Evolutionary conservation across 2,888 invertebrate species (phyloP).

Genomic region (Physocephala rufipes): DNA sequence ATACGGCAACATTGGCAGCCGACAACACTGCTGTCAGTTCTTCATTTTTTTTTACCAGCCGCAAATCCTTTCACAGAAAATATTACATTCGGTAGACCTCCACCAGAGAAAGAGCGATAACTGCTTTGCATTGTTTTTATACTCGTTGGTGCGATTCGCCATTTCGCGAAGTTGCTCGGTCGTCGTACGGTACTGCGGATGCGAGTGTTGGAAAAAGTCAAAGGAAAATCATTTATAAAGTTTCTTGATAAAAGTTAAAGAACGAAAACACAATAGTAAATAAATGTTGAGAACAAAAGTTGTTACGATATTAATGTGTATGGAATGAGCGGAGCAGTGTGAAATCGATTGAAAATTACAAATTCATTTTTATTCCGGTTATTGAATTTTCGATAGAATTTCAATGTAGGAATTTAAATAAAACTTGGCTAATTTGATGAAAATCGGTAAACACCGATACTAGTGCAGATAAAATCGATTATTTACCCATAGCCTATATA

Average conservation of each 20-base stretch:
- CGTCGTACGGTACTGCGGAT: constrained; percentile 42
- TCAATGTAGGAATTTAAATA: neutral
- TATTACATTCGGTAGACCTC: too few species aligned
- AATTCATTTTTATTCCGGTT: neutral
- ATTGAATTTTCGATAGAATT: neutral
- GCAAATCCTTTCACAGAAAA: too few species aligned
- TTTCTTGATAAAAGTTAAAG: constrained; percentile 30
- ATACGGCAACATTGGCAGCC: too few species aligned
- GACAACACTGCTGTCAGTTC: too few species aligned
- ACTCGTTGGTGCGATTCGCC: constrained; percentile 43
- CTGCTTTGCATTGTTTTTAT: too few species aligned
- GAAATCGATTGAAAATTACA: too few species aligned
- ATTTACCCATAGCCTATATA: too few species aligned
- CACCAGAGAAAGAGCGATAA: too few species aligned
- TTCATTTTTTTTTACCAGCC: too few species aligned
- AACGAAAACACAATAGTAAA: constrained; percentile 10
- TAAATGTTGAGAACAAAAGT: neutral
- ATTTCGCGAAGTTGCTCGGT: constrained; percentile 53
- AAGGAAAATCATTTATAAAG: constrained; percentile 30
- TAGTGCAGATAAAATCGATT: constrained; percentile 42
- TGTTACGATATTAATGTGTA: neutral
- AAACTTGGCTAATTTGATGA: neutral
- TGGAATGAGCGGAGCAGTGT: neutral
- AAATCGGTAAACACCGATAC: constrained; percentile 1
- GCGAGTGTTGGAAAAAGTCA: constrained; percentile 43